Evolutionary conservation across 2,888 invertebrate genomes (phyloP), one percentile per base, ranked within the genome.

Genomic region (Clivina fossor): DNA sequence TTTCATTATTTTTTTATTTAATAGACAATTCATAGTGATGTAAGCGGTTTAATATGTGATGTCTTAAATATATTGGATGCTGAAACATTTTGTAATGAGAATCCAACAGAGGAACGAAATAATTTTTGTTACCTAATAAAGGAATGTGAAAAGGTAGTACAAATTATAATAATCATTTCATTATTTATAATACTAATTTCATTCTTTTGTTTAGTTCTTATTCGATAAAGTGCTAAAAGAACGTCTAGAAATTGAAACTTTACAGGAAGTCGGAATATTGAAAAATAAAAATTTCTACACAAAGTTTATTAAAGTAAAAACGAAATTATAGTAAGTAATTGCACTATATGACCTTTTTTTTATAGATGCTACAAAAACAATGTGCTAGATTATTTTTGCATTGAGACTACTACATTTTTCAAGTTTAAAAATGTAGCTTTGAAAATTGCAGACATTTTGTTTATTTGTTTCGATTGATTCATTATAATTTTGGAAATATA

Each of bases 291-390:
- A 85, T 64, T 93, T 93, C 76, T 90, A 91, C 73, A 91, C 92
- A 38, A 95, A 93, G 73, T 96, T 95, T 74, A 96, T 98, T 66
- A 95, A 95, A 83, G 90, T 94, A 57, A 98, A 97, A 79, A 98
- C 98, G 43, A 94, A 95, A 76, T 78, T 98, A 69, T 98, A 95
- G 95, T 96, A 82, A 86, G 94, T 89, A 75, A 63, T 35, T 28
- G 9, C 13, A 8, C 9, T 26, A 22, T 33, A 11, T 35, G 43
- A 38, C 7, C 18, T 16, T 5, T 38, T 44, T 38, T 35, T 26
- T 28, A 33, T 18, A 44, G 55, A 55, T 55, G 32, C 55, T 55
- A 55, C 47, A 57, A 11, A 16, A 44, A 32, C 43, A 47, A 38
- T 48, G 63, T 63, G 67, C 65, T 47, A 61, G 53, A 63, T 44